A percentile compares a stretch with the other conserved stretches of the same genome.
Evolutionary conservation across 1,140 invertebrate species (phyloP).

Genomic region (Habropoda laboriosa): DNA sequence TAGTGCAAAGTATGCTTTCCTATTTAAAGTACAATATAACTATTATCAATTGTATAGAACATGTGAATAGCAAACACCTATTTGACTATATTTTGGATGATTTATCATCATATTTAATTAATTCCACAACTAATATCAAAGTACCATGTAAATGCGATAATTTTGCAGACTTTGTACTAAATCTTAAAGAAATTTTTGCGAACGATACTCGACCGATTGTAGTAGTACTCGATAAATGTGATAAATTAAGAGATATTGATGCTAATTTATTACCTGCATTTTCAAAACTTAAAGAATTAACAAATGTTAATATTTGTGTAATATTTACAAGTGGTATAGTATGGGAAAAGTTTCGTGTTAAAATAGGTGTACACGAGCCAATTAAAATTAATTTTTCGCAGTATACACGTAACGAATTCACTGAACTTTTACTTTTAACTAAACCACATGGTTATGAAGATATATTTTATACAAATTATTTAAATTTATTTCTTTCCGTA

Average conservation of each 20-base stretch:
- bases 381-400: slow-evolving; percentile 90
- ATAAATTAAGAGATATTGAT: slow-evolving; percentile 88
- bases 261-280: slow-evolving; percentile 87
- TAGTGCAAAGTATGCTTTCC: slow-evolving; percentile 84
- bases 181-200: slow-evolving; percentile 79
- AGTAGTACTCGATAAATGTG: slow-evolving; percentile 90
- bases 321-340: slow-evolving; percentile 89
- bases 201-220: slow-evolving; percentile 81
- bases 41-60: slow-evolving; percentile 91
- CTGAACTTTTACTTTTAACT: slow-evolving; percentile 86
- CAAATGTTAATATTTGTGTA: slow-evolving; percentile 87
- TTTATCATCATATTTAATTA: slow-evolving; percentile 79
- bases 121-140: slow-evolving; percentile 69
- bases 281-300: slow-evolving; percentile 88
- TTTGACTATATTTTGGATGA: slow-evolving; percentile 89
- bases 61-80: slow-evolving; percentile 88
- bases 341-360: slow-evolving; percentile 90
- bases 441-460: slow-evolving; percentile 74
- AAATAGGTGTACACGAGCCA: slow-evolving; percentile 87
- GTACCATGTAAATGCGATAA: slow-evolving; percentile 85
- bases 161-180: slow-evolving; percentile 87
- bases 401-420: slow-evolving; percentile 90
- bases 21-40: slow-evolving; percentile 85
- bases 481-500: slow-evolving; percentile 90
- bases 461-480: slow-evolving; percentile 88